phyloP scores from a whole-genome alignment of 2,797 vertebrate species.

The Myotis daubentonii region DNA sequence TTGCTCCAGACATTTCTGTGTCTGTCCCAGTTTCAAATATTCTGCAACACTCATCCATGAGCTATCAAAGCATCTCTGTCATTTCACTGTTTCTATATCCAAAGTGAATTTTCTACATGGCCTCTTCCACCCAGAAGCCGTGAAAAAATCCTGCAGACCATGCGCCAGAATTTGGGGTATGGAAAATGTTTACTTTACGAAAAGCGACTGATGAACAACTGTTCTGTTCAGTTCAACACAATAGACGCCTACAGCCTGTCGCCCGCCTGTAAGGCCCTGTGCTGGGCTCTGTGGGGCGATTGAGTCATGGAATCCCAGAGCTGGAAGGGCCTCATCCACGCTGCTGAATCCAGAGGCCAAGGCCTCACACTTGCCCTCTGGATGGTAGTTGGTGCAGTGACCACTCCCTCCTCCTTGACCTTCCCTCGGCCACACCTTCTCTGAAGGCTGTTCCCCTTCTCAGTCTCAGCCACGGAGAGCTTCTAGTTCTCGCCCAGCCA shows the following conservation, averaged over 20 bases:
- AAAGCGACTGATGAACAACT: not conserved
- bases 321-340: not conserved
- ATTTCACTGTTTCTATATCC: not conserved
- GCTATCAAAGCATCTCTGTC: not conserved
- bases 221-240: not conserved
- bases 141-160: not conserved
- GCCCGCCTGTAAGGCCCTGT: fast-evolving
- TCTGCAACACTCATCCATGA: not conserved
- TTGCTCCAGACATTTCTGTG: not conserved
- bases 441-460: not conserved
- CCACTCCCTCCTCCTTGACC: not conserved
- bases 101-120: not conserved
- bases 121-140: constrained; percentile 8
- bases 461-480: not conserved
- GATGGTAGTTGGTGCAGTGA: fast-evolving
- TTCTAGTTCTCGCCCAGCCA: not conserved
- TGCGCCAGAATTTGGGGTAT: not conserved
- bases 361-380: not conserved
- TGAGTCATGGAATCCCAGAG: too few species aligned
- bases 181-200: constrained; percentile 5
- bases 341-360: not conserved
- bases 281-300: not conserved
- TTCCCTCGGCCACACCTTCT: not conserved
- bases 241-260: fast-evolving
- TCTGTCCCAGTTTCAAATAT: not conserved